Conservation (phyloP, 2,888 invertebrate genomes). For the Malthinus flaveolus region DNA sequence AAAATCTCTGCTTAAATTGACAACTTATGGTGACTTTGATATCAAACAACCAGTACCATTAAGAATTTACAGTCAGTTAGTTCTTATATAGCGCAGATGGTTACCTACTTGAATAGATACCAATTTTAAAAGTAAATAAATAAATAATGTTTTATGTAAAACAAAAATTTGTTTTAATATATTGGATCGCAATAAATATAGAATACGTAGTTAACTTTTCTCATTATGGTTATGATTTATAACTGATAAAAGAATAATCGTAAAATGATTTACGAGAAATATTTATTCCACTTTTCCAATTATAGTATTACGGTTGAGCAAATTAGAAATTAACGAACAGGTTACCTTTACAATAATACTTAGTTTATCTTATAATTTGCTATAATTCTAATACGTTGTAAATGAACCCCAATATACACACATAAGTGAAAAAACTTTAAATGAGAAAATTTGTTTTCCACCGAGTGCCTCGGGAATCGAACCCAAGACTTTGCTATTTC, state of each 20-base stretch:
- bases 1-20: slow-evolving; percentile 50
- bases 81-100: slow-evolving; percentile 14
- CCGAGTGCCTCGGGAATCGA: too few species aligned
- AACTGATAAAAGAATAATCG: neutral
- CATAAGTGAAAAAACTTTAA: too few species aligned
- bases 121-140: slow-evolving; percentile 18
- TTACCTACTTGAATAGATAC: slow-evolving; percentile 14
- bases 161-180: slow-evolving; percentile 4
- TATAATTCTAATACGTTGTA: too few species aligned
- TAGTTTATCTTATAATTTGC: too few species aligned
- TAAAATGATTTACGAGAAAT: too few species aligned
- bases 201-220: neutral
- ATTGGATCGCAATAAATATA: slow-evolving; percentile 1
- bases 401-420: too few species aligned
- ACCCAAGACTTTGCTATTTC: too few species aligned
- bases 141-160: slow-evolving; percentile 5
- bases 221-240: slow-evolving; percentile 2
- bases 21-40: slow-evolving; percentile 33
- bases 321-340: too few species aligned
- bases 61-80: slow-evolving; percentile 27
- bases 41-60: slow-evolving; percentile 24
- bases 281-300: too few species aligned
- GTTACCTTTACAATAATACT: too few species aligned
- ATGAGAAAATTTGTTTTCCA: too few species aligned
- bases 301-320: too few species aligned